Percentiles rank a stretch among this genome's conserved stretches.
Evolutionary conservation across 2,797 vertebrate species (phyloP).

Genomic region (Mastacembelus armatus): DNA sequence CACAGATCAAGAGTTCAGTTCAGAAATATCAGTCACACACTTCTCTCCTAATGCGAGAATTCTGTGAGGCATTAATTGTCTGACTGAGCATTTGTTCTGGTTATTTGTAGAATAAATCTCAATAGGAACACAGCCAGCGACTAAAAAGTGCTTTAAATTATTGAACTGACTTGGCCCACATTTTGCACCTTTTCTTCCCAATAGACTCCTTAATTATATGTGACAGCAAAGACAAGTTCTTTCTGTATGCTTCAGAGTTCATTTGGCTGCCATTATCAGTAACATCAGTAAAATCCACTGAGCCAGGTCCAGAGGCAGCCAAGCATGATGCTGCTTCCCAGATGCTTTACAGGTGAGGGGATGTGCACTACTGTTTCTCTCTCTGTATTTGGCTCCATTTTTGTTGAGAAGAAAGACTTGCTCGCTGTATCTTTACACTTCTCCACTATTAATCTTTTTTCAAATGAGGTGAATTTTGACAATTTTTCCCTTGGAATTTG

Average conservation of each 20-base stretch:
- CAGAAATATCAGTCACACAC: slow-evolving; percentile 1
- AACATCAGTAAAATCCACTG: slow-evolving; percentile 63
- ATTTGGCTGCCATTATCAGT: slow-evolving; percentile 70
- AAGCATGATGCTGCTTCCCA: slow-evolving; percentile 40
- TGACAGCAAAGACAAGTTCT: slow-evolving; percentile 67
- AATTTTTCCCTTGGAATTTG: slow-evolving; percentile 5
- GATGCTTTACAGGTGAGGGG: slow-evolving; percentile 57
- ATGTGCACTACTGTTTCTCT: slow-evolving; percentile 8
- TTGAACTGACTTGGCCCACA: slow-evolving; percentile 49
- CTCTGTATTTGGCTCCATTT: slow-evolving; percentile 14
- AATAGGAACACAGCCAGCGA: slow-evolving; percentile 12
- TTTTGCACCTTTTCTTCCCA: slow-evolving; percentile 49
- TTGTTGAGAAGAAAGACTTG: slow-evolving; percentile 18
- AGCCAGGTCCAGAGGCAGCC: slow-evolving; percentile 61
- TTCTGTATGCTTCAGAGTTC: slow-evolving; percentile 63
- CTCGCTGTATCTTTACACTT: slow-evolving; percentile 1
- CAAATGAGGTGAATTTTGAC: slow-evolving; percentile 2
- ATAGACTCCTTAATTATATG: slow-evolving; percentile 66
- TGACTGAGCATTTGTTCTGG: slow-evolving; percentile 26
- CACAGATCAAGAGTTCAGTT: slow-evolving; percentile 1
- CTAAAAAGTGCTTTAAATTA: slow-evolving; percentile 46
- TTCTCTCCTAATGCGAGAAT: too few species aligned
- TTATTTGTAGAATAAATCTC: slow-evolving; percentile 12
- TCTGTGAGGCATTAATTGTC: slow-evolving; percentile 8
- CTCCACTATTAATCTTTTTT: slow-evolving; percentile 2